Percentiles rank a stretch among this genome's conserved stretches.
These are phyloP conservation scores for Coenobita brevimanus DNA, from an alignment of 1,140 invertebrate genomes.

Conservation along the genomic window DNA sequence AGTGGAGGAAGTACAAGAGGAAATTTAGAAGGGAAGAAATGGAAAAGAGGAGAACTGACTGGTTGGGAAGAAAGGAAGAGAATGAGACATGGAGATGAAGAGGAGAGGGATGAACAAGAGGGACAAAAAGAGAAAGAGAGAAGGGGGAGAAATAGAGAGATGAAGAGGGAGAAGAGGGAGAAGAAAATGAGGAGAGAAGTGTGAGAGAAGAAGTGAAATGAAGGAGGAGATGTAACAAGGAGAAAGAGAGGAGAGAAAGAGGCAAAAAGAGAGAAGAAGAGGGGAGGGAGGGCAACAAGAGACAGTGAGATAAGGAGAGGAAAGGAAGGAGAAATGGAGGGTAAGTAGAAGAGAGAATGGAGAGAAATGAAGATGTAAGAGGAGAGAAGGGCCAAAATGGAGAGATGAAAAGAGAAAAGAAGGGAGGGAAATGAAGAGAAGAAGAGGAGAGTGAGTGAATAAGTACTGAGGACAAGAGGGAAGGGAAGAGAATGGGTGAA, in stretches of 20 bases:
- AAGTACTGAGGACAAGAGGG: neutral
- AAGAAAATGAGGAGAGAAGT: neutral
- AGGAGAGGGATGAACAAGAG: too few relatives aligned
- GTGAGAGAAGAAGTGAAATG: neutral
- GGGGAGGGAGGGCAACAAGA: neutral
- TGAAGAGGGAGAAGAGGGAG: neutral
- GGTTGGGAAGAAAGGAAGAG: neutral
- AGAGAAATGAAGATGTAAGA: neutral
- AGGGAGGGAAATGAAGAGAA: neutral
- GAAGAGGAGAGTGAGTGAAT: neutral
- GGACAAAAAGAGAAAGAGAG: neutral
- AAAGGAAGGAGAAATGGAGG: neutral
- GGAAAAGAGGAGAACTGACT: too few relatives aligned
- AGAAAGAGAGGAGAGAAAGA: neutral
- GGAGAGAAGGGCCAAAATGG: neutral
- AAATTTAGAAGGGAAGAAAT: too few relatives aligned
- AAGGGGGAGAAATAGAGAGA: neutral
- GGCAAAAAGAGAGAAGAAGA: neutral
- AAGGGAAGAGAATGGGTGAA: neutral
- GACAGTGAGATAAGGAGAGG: neutral
- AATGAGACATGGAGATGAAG: neutral
- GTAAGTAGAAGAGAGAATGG: neutral
- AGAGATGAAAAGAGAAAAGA: neutral
- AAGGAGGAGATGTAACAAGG: neutral
- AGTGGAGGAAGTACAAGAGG: neutral